A percentile compares a stretch with the other conserved stretches of the same genome.
Evolutionary conservation across 2,888 invertebrate species (phyloP).

Genomic region (Troides helena): DNA sequence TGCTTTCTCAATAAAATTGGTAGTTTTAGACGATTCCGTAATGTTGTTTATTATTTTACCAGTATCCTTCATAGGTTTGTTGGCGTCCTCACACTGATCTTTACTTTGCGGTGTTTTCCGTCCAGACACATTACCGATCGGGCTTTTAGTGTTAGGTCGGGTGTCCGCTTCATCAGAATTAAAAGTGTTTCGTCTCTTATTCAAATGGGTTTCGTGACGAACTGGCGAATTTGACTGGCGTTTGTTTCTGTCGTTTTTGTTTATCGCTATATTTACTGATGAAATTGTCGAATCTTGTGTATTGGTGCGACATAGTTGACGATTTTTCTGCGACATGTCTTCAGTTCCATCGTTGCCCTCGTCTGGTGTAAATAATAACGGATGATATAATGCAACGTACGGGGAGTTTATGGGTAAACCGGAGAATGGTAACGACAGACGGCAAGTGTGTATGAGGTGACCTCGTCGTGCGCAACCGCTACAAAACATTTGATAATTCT

Average conservation of each 20-base stretch:
- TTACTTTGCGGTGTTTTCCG: conserved; percentile 42
- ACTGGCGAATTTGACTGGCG: conserved; percentile 67
- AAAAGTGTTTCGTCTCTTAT: conserved; percentile 53
- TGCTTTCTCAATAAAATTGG: conserved; percentile 41
- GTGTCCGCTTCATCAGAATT: conserved; percentile 41
- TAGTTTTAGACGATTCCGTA: conserved; percentile 34
- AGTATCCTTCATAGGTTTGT: conserved; percentile 27
- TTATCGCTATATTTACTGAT: conserved; percentile 29
- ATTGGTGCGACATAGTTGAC: conserved; percentile 19
- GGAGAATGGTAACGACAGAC: conserved; percentile 61
- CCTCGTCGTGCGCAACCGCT: conserved; percentile 80
- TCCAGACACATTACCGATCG: conserved; percentile 34
- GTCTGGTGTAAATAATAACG: conserved; percentile 40
- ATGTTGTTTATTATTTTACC: conserved; percentile 34
- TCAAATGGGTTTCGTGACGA: conserved; percentile 52
- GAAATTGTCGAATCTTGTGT: conserved; percentile 37
- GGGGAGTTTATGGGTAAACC: conserved; percentile 65
- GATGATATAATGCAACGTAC: conserved; percentile 58
- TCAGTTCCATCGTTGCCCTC: conserved; percentile 26
- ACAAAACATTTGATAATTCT: conserved; percentile 65
- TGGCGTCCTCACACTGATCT: conserved; percentile 30
- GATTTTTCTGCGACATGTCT: conserved; percentile 30
- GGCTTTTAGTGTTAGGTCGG: conserved; percentile 40
- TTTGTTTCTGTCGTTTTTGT: conserved; percentile 45
- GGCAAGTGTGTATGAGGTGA: conserved; percentile 71